A percentile compares a stretch with the other conserved stretches of the same genome.
Conservation (phyloP, 1,140 invertebrate species). For the Papilio dardanus region DNA sequence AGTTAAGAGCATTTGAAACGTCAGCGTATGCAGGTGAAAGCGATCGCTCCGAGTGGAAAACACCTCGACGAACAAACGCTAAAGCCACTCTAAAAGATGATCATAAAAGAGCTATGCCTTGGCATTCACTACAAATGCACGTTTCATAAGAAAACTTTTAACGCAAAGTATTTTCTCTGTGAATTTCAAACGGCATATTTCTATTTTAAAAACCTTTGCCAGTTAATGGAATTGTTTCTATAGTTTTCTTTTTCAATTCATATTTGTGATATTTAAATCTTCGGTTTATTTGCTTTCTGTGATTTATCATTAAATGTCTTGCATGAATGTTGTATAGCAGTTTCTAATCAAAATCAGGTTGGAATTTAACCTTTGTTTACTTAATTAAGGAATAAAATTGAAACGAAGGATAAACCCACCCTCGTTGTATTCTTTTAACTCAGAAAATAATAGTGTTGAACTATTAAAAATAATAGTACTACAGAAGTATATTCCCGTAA, state of each 20-base stretch:
- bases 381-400: too few relatives aligned
- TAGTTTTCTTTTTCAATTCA: neutral
- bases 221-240: neutral
- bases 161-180: constrained; percentile 44
- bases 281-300: too few relatives aligned
- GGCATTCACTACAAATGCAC: constrained; percentile 45
- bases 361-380: too few relatives aligned
- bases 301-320: too few relatives aligned
- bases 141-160: constrained; percentile 48
- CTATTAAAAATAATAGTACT: too few relatives aligned
- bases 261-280: neutral
- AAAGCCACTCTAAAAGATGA: constrained; percentile 50
- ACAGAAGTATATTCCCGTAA: too few relatives aligned
- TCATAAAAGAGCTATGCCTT: constrained; percentile 50
- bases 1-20: neutral
- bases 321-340: too few relatives aligned
- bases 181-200: constrained; percentile 41
- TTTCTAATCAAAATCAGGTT: too few relatives aligned
- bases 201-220: constrained; percentile 26
- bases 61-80: constrained; percentile 45
- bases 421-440: too few relatives aligned
- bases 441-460: too few relatives aligned
- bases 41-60: constrained; percentile 44
- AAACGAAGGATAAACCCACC: too few relatives aligned
- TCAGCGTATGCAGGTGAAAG: constrained; percentile 33